These are phyloP conservation scores for Leptinotarsa rubiginosa DNA, from an alignment of 2,888 invertebrate genomes.

Conservation along the genomic window DNA sequence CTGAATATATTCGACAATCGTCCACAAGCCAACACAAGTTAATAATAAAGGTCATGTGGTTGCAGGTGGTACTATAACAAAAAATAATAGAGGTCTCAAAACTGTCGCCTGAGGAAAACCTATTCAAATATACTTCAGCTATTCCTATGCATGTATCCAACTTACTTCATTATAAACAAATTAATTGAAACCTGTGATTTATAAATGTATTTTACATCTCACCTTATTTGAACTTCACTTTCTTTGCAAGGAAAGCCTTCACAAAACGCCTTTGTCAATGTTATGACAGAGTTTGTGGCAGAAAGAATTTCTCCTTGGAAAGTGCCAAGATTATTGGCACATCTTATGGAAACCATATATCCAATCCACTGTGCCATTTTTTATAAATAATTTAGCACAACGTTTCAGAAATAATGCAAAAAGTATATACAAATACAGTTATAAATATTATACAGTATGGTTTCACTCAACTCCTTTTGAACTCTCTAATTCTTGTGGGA, in stretches of 20 bases:
- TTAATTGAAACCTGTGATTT: too few relatives aligned
- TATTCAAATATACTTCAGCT: too few relatives aligned
- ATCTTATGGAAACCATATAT: conserved; percentile 86
- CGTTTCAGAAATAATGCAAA: conserved; percentile 10
- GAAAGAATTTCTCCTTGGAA: conserved; percentile 84
- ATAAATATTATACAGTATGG: conserved; percentile 10
- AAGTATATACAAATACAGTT: conserved; percentile 15
- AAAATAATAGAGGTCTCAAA: too few relatives aligned
- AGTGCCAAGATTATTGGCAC: conserved; percentile 80
- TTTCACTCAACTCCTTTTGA: conserved; percentile 7
- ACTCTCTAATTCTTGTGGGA: not conserved
- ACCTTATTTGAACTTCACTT: conserved; percentile 73
- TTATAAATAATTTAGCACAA: conserved; percentile 39
- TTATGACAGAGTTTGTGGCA: conserved; percentile 79
- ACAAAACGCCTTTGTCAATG: conserved; percentile 83
- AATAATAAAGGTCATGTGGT: too few relatives aligned
- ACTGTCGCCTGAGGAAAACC: too few relatives aligned
- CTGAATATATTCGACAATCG: too few relatives aligned
- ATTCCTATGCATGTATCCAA: too few relatives aligned
- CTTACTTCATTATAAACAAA: too few relatives aligned
- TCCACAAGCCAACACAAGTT: too few relatives aligned
- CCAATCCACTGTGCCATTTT: conserved; percentile 78
- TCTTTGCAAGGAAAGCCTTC: conserved; percentile 77
- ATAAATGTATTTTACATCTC: not conserved
- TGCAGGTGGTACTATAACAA: too few relatives aligned